Percentiles rank a stretch among this genome's conserved stretches.
These are phyloP conservation scores for Nannospalax galili DNA, from an alignment of 2,113 vertebrate genomes.

Conservation along the genomic window DNA sequence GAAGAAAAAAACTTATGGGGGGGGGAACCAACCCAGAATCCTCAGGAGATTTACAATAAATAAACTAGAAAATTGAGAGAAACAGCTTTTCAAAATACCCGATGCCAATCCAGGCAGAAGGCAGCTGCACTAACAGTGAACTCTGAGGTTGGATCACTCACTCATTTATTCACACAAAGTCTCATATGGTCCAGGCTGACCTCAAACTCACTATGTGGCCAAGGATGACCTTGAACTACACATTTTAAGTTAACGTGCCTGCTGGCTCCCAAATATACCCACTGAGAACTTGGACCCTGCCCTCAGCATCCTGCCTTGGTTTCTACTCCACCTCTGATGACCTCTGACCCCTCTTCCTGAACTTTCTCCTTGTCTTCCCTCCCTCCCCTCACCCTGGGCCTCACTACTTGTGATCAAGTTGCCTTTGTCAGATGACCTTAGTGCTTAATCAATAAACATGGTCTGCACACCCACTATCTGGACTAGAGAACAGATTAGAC, in stretches of 20 bases:
- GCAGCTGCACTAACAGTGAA: neutral
- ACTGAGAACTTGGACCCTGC: fast-evolving
- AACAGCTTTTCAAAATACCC: neutral
- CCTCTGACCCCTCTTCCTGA: neutral
- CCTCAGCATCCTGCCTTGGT: neutral
- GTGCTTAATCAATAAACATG: neutral
- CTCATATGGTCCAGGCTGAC: neutral
- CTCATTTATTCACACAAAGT: neutral
- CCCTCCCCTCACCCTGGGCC: neutral
- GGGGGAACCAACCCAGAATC: neutral
- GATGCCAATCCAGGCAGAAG: neutral
- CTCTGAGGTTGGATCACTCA: neutral
- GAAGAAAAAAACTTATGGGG: neutral
- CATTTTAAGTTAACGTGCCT: fast-evolving
- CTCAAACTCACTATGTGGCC: neutral
- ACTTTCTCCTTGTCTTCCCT: fast-evolving
- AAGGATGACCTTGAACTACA: neutral
- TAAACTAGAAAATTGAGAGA: neutral
- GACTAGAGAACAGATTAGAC: neutral
- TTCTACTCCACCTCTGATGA: too few relatives aligned
- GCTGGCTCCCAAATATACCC: neutral
- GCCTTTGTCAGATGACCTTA: neutral
- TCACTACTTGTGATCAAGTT: neutral
- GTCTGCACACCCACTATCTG: neutral
- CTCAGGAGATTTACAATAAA: neutral